Conservation (phyloP, 2,797 vertebrate species). For the Petrocephalus sullivani region DNA sequence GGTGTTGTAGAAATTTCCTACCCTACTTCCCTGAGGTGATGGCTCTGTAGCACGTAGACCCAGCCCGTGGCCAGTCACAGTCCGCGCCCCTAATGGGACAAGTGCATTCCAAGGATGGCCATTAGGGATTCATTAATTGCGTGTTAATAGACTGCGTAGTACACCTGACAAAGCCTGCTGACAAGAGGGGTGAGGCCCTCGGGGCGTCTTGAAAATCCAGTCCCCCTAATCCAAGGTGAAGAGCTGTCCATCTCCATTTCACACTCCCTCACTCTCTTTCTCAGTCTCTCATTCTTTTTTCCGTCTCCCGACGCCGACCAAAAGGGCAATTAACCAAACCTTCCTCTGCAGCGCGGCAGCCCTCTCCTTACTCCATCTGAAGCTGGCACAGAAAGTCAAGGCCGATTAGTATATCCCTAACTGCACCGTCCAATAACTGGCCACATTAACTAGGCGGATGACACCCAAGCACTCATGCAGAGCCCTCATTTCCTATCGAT, state of each 20-base stretch:
- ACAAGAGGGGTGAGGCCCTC: conserved; percentile 49
- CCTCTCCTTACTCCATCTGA: background rate
- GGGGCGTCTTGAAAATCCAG: conserved; percentile 53
- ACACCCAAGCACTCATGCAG: background rate
- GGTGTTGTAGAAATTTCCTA: background rate
- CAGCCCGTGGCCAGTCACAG: background rate
- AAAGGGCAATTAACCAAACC: background rate
- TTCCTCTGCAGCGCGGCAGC: background rate
- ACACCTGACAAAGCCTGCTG: conserved; percentile 56
- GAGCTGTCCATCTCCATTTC: conserved; percentile 35
- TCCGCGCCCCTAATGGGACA: background rate
- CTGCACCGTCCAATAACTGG: background rate
- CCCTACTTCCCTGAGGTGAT: background rate
- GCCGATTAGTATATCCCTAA: background rate
- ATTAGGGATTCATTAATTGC: background rate
- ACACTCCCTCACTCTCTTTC: background rate
- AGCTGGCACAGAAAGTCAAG: background rate
- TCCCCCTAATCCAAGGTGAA: conserved; percentile 51
- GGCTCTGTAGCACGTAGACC: background rate
- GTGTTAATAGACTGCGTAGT: conserved; percentile 32
- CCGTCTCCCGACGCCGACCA: background rate
- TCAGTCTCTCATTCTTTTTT: background rate
- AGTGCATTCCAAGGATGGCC: background rate
- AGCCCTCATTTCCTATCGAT: background rate
- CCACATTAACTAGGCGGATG: background rate